Evolutionary conservation across 53 echinoderm and acorn worm species (phyloP).

Genomic region (Apostichopus leukothele): DNA sequence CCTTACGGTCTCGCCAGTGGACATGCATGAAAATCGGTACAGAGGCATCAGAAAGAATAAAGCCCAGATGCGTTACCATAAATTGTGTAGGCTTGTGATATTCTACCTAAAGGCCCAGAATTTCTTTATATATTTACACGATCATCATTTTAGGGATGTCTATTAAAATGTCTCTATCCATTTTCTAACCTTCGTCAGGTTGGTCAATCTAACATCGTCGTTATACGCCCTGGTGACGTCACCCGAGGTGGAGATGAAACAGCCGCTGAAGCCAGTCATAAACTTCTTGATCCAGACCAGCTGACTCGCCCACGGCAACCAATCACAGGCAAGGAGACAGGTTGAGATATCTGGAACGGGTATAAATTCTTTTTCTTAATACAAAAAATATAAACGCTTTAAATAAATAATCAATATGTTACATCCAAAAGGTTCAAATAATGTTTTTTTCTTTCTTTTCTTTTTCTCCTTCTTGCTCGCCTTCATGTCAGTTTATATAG

Average conservation of each 20-base stretch:
- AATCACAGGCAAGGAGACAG: background rate
- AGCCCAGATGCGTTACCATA: too few relatives aligned
- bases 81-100: too few relatives aligned
- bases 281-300: conserved; percentile 58
- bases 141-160: too few relatives aligned
- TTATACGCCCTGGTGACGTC: conserved; percentile 49
- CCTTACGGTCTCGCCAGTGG: too few relatives aligned
- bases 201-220: conserved; percentile 52
- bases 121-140: too few relatives aligned
- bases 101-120: too few relatives aligned
- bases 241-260: conserved; percentile 52
- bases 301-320: conserved; percentile 2
- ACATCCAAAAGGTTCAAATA: background rate
- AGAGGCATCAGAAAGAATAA: too few relatives aligned
- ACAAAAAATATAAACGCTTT: background rate
- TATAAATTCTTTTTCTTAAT: background rate
- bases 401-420: background rate
- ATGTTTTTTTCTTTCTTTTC: background rate
- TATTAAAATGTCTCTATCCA: too few relatives aligned
- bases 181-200: conserved; percentile 31
- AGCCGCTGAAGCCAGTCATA: conserved; percentile 51
- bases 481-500: too few relatives aligned
- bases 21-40: too few relatives aligned
- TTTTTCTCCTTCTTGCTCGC: too few relatives aligned
- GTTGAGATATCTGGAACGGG: background rate